Percentiles rank a stretch among this genome's conserved stretches.
phyloP scores from a whole-genome alignment of 2,888 invertebrate genomes.

The Allophyes oxyacanthae region DNA sequence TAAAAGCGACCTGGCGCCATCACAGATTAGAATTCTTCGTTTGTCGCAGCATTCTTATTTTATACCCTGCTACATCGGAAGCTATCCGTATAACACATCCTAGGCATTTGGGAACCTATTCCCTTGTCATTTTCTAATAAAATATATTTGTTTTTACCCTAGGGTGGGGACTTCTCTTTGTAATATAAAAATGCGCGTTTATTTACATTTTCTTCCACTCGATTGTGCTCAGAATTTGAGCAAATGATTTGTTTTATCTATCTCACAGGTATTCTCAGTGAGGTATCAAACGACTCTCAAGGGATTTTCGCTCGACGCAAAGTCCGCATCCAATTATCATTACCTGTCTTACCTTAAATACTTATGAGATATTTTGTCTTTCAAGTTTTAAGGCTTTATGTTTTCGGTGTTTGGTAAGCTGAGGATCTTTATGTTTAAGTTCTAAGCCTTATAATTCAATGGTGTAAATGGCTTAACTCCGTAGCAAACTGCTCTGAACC shows the following conservation, averaged over 20 bases:
- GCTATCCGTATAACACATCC: not conserved
- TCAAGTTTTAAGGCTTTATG: too few species aligned
- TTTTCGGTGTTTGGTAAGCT: too few species aligned
- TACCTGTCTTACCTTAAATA: too few species aligned
- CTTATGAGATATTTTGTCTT: too few species aligned
- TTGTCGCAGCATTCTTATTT: conserved; percentile 12
- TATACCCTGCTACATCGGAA: not conserved
- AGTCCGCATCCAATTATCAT: too few species aligned
- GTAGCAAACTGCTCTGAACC: not conserved
- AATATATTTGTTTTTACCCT: conserved; percentile 2
- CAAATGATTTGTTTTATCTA: conserved; percentile 22
- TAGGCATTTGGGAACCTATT: not conserved
- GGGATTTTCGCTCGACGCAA: conserved; percentile 12
- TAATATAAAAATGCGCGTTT: conserved; percentile 3
- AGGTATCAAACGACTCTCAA: conserved; percentile 23
- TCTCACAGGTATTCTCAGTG: conserved; percentile 4
- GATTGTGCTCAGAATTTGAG: conserved; percentile 4
- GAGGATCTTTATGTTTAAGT: too few species aligned
- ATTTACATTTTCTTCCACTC: conserved; percentile 20
- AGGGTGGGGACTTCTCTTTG: not conserved
- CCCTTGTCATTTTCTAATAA: conserved; percentile 2
- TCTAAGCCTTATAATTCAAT: not conserved
- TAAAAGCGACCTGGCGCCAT: conserved; percentile 29
- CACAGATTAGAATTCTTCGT: conserved; percentile 30
- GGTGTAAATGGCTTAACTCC: too few species aligned